Evolutionary conservation across 1,140 invertebrate species (phyloP).

Genomic region (Zaprionus tsacasi): DNA sequence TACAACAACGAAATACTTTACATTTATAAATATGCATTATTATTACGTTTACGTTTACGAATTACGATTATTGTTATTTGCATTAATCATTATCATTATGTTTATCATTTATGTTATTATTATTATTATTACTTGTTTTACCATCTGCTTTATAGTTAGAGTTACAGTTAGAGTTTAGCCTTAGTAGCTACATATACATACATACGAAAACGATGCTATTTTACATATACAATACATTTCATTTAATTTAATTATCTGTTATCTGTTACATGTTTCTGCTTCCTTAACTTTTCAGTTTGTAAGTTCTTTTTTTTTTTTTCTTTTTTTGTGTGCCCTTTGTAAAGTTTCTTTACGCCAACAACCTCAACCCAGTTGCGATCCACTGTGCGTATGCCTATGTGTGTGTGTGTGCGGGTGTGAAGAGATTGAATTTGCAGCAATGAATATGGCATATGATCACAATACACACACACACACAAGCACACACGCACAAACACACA

Average conservation of each 20-base stretch:
- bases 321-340: slow-evolving; percentile 18
- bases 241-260: slow-evolving; percentile 39
- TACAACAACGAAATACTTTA: slow-evolving; percentile 77
- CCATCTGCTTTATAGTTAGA: slow-evolving; percentile 33
- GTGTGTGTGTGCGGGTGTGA: background rate
- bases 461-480: slow-evolving; percentile 2
- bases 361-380: background rate
- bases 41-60: background rate
- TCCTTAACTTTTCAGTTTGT: background rate
- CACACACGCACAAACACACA: background rate
- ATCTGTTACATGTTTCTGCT: slow-evolving; percentile 22
- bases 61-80: slow-evolving; percentile 7
- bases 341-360: slow-evolving; percentile 4
- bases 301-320: slow-evolving; percentile 2
- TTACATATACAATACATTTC: slow-evolving; percentile 70
- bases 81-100: background rate
- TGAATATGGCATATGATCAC: slow-evolving; percentile 39
- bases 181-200: slow-evolving; percentile 50
- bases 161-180: slow-evolving; percentile 39
- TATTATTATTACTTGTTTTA: slow-evolving; percentile 42
- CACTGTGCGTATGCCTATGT: background rate
- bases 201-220: slow-evolving; percentile 59
- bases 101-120: slow-evolving; percentile 20
- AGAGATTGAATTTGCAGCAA: slow-evolving; percentile 12
- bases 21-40: slow-evolving; percentile 70